Base-by-base conservation (phyloP, 2,113 vertebrate species). In the Xyrauchen texanus region DNA sequence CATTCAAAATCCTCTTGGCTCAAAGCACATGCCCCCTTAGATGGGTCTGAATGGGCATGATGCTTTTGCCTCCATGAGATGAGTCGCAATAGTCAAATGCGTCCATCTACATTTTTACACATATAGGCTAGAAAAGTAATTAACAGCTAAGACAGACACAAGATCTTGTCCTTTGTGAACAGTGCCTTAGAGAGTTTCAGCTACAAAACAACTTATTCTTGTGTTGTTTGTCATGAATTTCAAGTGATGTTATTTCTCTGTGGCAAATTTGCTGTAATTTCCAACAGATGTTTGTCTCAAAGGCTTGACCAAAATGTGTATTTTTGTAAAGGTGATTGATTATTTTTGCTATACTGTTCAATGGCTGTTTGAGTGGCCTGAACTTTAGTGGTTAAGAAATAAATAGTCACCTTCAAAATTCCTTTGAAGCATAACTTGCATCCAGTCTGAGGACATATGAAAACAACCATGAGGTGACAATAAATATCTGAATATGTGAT, bases 391-490 rank as follows among this genome's bases (percentile, higher is more conserved):
- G 13, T 13, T 13, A 55, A 12, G 13, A 55, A 12, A 55, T 13
- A 67, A 4, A 55, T 12, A 34, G 42, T 77, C 42, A 77, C 65
- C 45, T 15, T 77, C 4, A 68, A 21, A 49, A 45, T 57, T 53
- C 9, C 9, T 7, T 45, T 4, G 34, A 12, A 13, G 10, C 51
- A 65, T 12, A 55, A 57, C 12, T 52, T 3, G 3, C 1, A 34
- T 6, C 34, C 15, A 3, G 3, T 44, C 13, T 55, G 8, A 78
- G 46, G 15, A 7, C 66, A 15, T 62, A 44, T 46, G 7, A 44
- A 52, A 44, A 72, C 11, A 65, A 65, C 52, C 46, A 44, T 65
- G 4, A 53, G 2, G n/a, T 47, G 62, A 67, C 44, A 49, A 34
- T 47, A 47, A 34, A 16, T 60, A 66, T 13, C 13, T 57, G 13